Conservation (phyloP, 2,888 invertebrate genomes). For the Stenodera caucasica region DNA sequence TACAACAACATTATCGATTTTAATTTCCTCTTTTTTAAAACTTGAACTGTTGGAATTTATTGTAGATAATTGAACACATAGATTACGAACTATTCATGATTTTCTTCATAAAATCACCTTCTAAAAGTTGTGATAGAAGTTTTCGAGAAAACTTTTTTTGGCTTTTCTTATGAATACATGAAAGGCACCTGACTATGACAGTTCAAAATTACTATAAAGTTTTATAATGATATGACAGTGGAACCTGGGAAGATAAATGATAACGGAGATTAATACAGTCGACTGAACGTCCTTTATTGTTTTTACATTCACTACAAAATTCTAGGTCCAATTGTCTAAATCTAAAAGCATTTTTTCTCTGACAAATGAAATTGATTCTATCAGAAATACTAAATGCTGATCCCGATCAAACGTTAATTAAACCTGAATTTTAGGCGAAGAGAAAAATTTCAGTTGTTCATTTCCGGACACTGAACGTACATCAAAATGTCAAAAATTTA, state of each 20-base stretch:
- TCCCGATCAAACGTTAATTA: constrained; percentile 9
- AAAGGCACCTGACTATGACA: constrained; percentile 38
- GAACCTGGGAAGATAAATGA: constrained; percentile 31
- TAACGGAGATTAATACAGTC: constrained; percentile 31
- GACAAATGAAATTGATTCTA: not conserved
- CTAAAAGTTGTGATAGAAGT: constrained; percentile 30
- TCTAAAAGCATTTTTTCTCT: constrained; percentile 16
- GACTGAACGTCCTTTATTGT: constrained; percentile 25
- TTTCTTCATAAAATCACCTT: constrained; percentile 33
- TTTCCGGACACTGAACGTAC: not conserved
- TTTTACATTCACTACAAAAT: constrained; percentile 19
- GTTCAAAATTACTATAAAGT: constrained; percentile 37
- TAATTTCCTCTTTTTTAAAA: constrained; percentile 24
- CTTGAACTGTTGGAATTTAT: constrained; percentile 26
- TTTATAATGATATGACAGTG: constrained; percentile 31
- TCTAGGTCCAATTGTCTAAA: not conserved
- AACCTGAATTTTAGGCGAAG: not conserved
- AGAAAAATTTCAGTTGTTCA: constrained; percentile 4
- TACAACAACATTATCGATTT: constrained; percentile 21
- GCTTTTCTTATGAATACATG: constrained; percentile 38
- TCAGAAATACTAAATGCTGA: not conserved
- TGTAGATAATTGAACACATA: constrained; percentile 37
- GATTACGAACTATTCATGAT: constrained; percentile 29
- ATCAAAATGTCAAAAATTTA: constrained; percentile 7
- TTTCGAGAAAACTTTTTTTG: constrained; percentile 24